These are phyloP conservation scores for Xiphydria camelus DNA, from an alignment of 2,888 invertebrate genomes.

Conservation along the genomic window DNA sequence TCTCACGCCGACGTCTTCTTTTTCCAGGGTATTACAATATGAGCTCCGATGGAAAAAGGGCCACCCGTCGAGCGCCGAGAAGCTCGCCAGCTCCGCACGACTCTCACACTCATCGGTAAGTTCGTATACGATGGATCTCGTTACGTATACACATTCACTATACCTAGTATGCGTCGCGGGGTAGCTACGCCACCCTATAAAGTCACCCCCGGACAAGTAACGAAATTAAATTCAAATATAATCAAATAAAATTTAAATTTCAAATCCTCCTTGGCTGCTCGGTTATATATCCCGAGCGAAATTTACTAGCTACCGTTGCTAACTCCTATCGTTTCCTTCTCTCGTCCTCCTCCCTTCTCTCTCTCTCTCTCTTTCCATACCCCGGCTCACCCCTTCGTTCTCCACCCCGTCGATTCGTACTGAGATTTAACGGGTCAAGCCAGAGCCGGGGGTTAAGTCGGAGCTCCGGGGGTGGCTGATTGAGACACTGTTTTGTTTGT, in stretches of 20 bases:
- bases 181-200: too few relatives aligned
- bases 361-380: slow-evolving; percentile 10
- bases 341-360: slow-evolving; percentile 8
- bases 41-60: too few relatives aligned
- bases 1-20: too few relatives aligned
- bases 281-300: slow-evolving; percentile 24
- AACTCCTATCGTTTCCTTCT: slow-evolving; percentile 16
- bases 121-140: too few relatives aligned
- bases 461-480: slow-evolving; percentile 48
- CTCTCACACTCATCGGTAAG: too few relatives aligned
- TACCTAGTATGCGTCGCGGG: too few relatives aligned
- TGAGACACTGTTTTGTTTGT: slow-evolving; percentile 55
- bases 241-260: slow-evolving; percentile 59
- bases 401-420: slow-evolving; percentile 23
- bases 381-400: slow-evolving; percentile 20
- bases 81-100: too few relatives aligned
- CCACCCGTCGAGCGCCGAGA: too few relatives aligned
- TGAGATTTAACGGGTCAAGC: slow-evolving; percentile 54
- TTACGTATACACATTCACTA: too few relatives aligned
- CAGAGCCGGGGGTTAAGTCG: slow-evolving; percentile 22
- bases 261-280: slow-evolving; percentile 47
- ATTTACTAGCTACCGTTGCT: slow-evolving; percentile 39
- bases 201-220: slow-evolving; percentile 34
- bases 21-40: too few relatives aligned
- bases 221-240: slow-evolving; percentile 58